Conservation (phyloP, 2,888 invertebrate genomes). For the Stenodera caucasica region DNA sequence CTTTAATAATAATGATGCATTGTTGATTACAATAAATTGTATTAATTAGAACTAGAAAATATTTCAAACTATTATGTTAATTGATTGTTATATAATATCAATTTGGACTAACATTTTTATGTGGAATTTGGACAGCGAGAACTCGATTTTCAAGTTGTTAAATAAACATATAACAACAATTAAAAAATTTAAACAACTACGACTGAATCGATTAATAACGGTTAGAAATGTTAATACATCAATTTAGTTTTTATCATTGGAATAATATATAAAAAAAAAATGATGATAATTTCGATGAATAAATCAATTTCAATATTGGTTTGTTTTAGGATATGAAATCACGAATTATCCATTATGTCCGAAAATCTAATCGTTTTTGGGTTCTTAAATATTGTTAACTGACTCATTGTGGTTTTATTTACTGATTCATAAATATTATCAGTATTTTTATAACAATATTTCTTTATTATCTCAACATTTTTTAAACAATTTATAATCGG, state of each 20-base stretch:
- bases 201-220: not conserved
- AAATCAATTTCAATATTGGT: too few species aligned
- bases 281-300: too few species aligned
- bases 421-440: not conserved
- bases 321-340: too few species aligned
- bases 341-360: too few species aligned
- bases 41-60: too few species aligned
- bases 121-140: not conserved
- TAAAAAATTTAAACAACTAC: not conserved
- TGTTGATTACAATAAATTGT: not conserved
- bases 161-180: not conserved
- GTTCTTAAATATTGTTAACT: too few species aligned
- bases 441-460: not conserved
- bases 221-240: not conserved
- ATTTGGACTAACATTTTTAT: too few species aligned
- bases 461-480: not conserved
- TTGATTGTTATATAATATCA: too few species aligned
- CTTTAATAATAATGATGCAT: not conserved
- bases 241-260: not conserved
- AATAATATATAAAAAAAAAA: too few species aligned
- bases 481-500: slow-evolving; percentile 1
- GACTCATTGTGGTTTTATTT: not conserved
- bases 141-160: not conserved
- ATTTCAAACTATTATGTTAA: too few species aligned
- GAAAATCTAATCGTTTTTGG: too few species aligned